Evolutionary conservation across 2,797 vertebrate species (phyloP), one percentile per base, ranked within the genome.

Genomic region (Columba guinea): DNA sequence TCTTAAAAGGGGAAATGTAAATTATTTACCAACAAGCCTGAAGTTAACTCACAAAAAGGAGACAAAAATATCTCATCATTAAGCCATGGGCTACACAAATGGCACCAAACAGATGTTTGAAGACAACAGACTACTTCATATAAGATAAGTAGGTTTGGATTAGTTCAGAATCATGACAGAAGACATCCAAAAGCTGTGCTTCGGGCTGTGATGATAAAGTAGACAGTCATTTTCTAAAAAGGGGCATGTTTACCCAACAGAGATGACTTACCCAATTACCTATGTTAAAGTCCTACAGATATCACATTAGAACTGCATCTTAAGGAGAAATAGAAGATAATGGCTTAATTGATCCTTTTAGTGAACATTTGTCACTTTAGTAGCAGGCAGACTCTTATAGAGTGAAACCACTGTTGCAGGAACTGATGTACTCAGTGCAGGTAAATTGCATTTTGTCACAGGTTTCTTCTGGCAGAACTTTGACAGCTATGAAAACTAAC

Each of bases 71-170:
- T 2, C 49, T 71, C 37, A 10, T 76, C 2, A 7, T 51, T 64
- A 56, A 88, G 84, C 71, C 60, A n/a, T 23, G 65, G 85, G 76
- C 85, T 71, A 75, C 51, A 35, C 82, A 88, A 91, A 90, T 49
- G 53, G 46, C 37, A 53, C 2, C 19, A 77, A 71, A 58, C 71
- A 89, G 71, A 70, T 94, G 89, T 67, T 67, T 49, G 82, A 71
- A 91, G 69, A 64, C 35, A 56, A 60, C 44, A 73, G 35, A 24
- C 49, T 67, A 20, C 24, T 58, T 82, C 34, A 17, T 46, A 0
- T 59, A n/a, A 74, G 21, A 89, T 79, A 9, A 76, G 76, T 82
- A 39, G 18, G 39, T 77, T 81, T 93, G 71, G 39, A 77, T 76
- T 85, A 49, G 39, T 59, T 87, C 30, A 46, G 68, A 74, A 80